Percentiles rank a stretch among this genome's conserved stretches.
Conservation (phyloP, 2,113 vertebrate genomes). For the Mohoua ochrocephala region DNA sequence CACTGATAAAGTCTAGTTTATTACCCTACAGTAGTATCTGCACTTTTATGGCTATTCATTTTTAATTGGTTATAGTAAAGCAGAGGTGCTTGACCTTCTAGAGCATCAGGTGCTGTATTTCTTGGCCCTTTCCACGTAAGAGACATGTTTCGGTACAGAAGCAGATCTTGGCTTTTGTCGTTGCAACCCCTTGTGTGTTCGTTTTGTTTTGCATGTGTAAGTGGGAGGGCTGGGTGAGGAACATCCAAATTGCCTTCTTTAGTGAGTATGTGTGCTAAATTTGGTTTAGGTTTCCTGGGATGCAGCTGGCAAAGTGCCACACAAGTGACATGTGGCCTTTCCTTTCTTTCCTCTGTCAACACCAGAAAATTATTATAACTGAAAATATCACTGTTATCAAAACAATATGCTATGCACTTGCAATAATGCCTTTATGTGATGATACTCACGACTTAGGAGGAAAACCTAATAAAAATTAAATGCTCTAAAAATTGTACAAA, state of each 20-base stretch:
- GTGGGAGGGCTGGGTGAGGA: background rate
- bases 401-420: background rate
- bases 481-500: background rate
- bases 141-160: background rate
- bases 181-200: background rate
- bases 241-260: background rate
- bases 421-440: background rate
- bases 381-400: background rate
- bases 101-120: background rate
- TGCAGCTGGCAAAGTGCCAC: background rate
- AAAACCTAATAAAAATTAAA: background rate
- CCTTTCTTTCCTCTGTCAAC: background rate
- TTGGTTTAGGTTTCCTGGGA: background rate
- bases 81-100: background rate
- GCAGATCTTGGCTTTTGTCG: background rate
- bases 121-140: background rate
- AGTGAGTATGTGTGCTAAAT: background rate
- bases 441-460: background rate
- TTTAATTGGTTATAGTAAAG: slow-evolving; percentile 68
- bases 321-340: background rate
- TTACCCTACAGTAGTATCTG: slow-evolving; percentile 75
- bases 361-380: background rate
- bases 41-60: slow-evolving; percentile 69
- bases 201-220: background rate
- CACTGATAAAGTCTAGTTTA: slow-evolving; percentile 78